Evolutionary conservation across 2,888 invertebrate genomes (phyloP).

Genomic region (Lasius platythorax): DNA sequence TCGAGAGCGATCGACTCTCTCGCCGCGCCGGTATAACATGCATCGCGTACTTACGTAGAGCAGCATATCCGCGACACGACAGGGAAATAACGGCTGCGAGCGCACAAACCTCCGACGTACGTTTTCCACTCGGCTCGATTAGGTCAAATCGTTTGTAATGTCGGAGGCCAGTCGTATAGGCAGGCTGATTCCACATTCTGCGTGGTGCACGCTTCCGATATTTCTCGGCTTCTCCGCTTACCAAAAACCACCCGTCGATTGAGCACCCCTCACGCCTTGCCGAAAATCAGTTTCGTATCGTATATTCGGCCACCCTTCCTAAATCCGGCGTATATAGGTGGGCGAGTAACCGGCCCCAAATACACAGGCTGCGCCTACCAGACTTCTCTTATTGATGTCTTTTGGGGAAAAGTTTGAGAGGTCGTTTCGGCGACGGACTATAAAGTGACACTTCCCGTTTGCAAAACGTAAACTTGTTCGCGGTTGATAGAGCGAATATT

Average conservation of each 20-base stretch:
- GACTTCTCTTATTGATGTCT: conserved; percentile 75
- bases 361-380: conserved; percentile 7
- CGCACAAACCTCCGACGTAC: conserved; percentile 81
- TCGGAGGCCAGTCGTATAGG: conserved; percentile 61
- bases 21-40: conserved; percentile 16
- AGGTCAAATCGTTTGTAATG: conserved; percentile 82
- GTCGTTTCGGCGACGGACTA: conserved; percentile 72
- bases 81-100: conserved; percentile 82
- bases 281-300: conserved; percentile 55
- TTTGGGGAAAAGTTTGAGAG: conserved; percentile 69
- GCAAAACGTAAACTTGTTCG: conserved; percentile 75
- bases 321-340: conserved; percentile 53
- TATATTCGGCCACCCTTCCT: conserved; percentile 53
- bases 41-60: conserved; percentile 5
- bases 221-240: conserved; percentile 70
- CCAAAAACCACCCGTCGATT: conserved; percentile 54
- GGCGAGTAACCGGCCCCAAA: conserved; percentile 19
- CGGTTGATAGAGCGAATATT: conserved; percentile 79
- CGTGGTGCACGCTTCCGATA: conserved; percentile 80
- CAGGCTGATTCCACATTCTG: conserved; percentile 82
- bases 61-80: conserved; percentile 48
- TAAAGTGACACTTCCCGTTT: conserved; percentile 77
- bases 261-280: conserved; percentile 52
- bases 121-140: conserved; percentile 83
- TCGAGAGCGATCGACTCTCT: conserved; percentile 26